phyloP scores from a whole-genome alignment of 2,797 vertebrate genomes.

The Cyclopterus lumpus region DNA sequence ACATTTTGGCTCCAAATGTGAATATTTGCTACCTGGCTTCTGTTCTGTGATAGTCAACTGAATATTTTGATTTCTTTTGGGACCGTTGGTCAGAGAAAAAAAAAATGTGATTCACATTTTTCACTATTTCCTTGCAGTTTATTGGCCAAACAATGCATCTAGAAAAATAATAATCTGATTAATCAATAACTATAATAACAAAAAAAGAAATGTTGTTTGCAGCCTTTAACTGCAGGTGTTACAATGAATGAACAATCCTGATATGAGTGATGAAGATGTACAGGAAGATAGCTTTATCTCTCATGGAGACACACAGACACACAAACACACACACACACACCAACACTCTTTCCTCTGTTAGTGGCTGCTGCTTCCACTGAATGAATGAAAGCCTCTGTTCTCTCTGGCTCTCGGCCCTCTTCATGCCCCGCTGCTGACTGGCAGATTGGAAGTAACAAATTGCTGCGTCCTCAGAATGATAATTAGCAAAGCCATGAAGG shows the following conservation, averaged over 20 bases:
- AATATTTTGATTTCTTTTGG: neutral
- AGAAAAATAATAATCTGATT: neutral
- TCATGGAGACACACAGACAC: constrained; percentile 16
- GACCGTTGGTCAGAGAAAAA: neutral
- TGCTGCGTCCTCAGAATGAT: constrained; percentile 99
- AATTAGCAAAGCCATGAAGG: constrained; percentile 97
- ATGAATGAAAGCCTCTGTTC: constrained; percentile 87
- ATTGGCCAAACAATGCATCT: neutral
- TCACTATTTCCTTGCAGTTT: neutral
- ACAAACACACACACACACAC: constrained; percentile 20
- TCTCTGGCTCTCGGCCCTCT: constrained; percentile 91
- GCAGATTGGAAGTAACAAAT: constrained; percentile 99
- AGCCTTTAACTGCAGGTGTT: constrained; percentile 13
- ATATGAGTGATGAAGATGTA: constrained; percentile 51
- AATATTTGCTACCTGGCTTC: neutral
- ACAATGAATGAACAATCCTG: constrained; percentile 4
- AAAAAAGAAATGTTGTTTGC: neutral
- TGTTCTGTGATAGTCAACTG: neutral
- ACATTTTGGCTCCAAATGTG: neutral
- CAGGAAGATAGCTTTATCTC: constrained; percentile 52
- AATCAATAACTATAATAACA: neutral
- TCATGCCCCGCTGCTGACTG: constrained; percentile 90
- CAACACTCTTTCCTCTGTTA: constrained; percentile 45
- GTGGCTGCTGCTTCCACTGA: constrained; percentile 70
- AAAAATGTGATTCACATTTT: neutral